phyloP scores from a whole-genome alignment of 1,140 invertebrate species.

The Thaumatotibia leucotreta region DNA sequence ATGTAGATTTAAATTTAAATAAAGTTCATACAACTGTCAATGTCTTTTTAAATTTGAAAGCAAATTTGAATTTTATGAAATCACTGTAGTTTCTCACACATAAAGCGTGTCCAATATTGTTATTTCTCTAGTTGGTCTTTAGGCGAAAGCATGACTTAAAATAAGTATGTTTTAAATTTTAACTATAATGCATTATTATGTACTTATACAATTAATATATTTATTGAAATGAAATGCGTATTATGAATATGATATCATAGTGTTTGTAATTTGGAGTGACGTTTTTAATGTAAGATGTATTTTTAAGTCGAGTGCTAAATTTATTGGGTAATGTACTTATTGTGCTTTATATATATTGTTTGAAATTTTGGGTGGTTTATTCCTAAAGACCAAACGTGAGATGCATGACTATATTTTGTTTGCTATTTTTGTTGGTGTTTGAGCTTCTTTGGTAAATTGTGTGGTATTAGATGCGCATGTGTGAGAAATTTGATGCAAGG shows the following conservation, averaged over 20 bases:
- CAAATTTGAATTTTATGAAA: constrained; percentile 64
- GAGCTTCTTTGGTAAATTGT: constrained; percentile 40
- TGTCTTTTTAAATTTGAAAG: constrained; percentile 56
- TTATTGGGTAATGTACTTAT: constrained; percentile 67
- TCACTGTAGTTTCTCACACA: constrained; percentile 68
- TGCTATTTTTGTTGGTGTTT: constrained; percentile 49
- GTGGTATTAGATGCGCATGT: constrained; percentile 61
- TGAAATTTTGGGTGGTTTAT: constrained; percentile 44
- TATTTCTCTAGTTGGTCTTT: constrained; percentile 68
- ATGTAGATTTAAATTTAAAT: constrained; percentile 50
- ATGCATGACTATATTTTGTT: constrained; percentile 67
- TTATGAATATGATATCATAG: constrained; percentile 25
- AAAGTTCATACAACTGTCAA: constrained; percentile 38
- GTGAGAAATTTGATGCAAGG: constrained; percentile 59
- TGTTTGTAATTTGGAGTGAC: constrained; percentile 43
- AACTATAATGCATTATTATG: constrained; percentile 13
- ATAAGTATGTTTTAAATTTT: constrained; percentile 5
- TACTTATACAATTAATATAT: constrained; percentile 18
- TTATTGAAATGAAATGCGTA: constrained; percentile 16
- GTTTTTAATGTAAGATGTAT: constrained; percentile 42
- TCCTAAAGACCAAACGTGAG: constrained; percentile 76
- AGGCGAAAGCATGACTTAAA: constrained; percentile 55
- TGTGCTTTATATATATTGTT: constrained; percentile 31
- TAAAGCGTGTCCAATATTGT: constrained; percentile 22
- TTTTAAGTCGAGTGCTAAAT: constrained; percentile 68